Evolutionary conservation across 2,888 invertebrate genomes (phyloP).

Genomic region (Ennomos quercinarius): DNA sequence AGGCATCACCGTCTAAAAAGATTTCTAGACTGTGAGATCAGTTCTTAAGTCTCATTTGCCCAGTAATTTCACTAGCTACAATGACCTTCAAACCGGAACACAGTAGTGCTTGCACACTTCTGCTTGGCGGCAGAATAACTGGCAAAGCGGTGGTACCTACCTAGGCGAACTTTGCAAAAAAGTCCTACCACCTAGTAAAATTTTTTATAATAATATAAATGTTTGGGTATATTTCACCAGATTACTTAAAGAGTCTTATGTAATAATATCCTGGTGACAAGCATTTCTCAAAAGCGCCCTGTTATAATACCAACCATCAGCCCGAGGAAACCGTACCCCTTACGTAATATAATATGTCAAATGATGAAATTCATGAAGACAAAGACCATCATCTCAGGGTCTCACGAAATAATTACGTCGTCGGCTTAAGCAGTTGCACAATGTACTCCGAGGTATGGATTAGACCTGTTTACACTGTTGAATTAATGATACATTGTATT

Average conservation of each 20-base stretch:
- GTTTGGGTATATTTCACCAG: no score
- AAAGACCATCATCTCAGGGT: conserved; percentile 42
- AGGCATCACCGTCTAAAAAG: no score
- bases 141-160: no score
- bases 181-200: no score
- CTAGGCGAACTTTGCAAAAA: no score
- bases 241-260: not conserved
- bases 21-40: no score
- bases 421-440: conserved; percentile 49
- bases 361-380: conserved; percentile 38
- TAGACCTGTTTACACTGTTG: conserved; percentile 49
- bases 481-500: conserved; percentile 38
- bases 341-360: conserved; percentile 37
- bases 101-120: no score
- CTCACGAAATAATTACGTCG: conserved; percentile 49
- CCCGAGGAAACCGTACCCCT: conserved; percentile 27
- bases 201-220: no score
- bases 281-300: not conserved
- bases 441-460: conserved; percentile 48
- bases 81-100: no score
- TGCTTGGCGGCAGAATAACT: no score
- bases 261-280: not conserved
- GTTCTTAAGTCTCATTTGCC: no score
- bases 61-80: no score
- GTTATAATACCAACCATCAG: not conserved